A percentile compares a stretch with the other conserved stretches of the same genome.
These are phyloP conservation scores for Gymnobelideus leadbeateri DNA, from an alignment of 2,113 vertebrate species.

Conservation along the genomic window DNA sequence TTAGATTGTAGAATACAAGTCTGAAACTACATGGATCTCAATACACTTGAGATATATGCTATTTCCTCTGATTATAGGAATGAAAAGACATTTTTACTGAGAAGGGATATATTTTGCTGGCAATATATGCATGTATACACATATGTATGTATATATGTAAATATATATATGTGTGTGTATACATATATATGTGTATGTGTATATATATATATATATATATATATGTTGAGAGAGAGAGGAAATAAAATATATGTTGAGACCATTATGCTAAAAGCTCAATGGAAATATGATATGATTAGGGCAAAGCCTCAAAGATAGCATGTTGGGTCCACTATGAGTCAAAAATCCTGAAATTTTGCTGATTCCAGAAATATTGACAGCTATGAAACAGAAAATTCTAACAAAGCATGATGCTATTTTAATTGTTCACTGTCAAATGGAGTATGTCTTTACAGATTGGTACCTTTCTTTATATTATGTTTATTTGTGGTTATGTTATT, in stretches of 20 bases:
- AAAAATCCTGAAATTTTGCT: not conserved
- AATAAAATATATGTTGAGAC: constrained; percentile 22
- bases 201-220: not conserved
- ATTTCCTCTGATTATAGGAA: constrained; percentile 19
- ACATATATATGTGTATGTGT: too few relatives aligned
- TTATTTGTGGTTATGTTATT: not conserved
- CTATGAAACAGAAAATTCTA: not conserved
- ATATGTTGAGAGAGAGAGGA: constrained; percentile 5
- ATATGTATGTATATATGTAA: too few relatives aligned
- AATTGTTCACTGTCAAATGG: not conserved
- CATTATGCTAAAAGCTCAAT: not conserved
- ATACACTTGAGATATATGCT: constrained; percentile 6
- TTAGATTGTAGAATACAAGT: not conserved
- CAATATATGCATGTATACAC: not conserved
- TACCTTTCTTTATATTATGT: not conserved
- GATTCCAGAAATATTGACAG: not conserved
- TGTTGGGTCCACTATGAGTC: not conserved
- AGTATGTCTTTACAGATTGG: not conserved
- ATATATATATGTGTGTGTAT: too few relatives aligned
- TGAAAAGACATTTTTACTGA: constrained; percentile 23
- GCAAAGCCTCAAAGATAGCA: not conserved
- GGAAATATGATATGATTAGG: not conserved
- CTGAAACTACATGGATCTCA: not conserved
- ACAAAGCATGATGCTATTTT: not conserved
- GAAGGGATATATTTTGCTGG: constrained; percentile 14